Evolutionary conservation across 2,888 invertebrate species (phyloP).

Genomic region (Cerastis rubricosa): DNA sequence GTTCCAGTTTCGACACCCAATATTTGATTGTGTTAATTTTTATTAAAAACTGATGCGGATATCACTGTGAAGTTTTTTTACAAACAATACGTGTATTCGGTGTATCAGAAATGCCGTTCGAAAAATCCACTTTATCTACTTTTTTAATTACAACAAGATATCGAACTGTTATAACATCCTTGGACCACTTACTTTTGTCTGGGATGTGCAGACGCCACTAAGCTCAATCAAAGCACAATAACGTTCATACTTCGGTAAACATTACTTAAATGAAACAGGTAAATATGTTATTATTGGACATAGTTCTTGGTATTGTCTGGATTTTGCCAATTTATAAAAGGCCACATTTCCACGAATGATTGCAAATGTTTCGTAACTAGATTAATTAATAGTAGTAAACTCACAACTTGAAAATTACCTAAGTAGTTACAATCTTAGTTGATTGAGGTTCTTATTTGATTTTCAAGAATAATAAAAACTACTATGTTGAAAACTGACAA

Average conservation of each 20-base stretch:
- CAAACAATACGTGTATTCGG: background rate
- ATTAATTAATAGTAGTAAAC: background rate
- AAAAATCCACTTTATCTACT: background rate
- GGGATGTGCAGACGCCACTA: background rate
- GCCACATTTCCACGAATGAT: background rate
- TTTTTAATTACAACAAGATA: too few relatives aligned
- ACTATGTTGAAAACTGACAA: background rate
- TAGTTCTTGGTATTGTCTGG: slow-evolving; percentile 6
- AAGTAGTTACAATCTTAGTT: background rate
- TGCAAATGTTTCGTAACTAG: background rate
- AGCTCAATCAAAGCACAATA: background rate
- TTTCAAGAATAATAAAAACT: background rate
- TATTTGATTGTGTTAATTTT: slow-evolving; percentile 11
- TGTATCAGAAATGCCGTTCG: background rate
- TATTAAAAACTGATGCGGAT: background rate
- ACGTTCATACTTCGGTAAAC: background rate
- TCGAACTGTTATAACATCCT: background rate
- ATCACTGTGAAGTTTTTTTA: background rate
- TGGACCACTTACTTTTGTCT: background rate
- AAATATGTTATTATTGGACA: slow-evolving; percentile 9
- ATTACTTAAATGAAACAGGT: slow-evolving; percentile 9
- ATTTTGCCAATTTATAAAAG: background rate
- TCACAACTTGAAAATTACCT: background rate
- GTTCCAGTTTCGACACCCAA: slow-evolving; percentile 2
- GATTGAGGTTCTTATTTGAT: background rate